A percentile compares a stretch with the other conserved stretches of the same genome.
Conservation (phyloP, 2,113 vertebrate species). For the Tricholaema leucomelas region DNA sequence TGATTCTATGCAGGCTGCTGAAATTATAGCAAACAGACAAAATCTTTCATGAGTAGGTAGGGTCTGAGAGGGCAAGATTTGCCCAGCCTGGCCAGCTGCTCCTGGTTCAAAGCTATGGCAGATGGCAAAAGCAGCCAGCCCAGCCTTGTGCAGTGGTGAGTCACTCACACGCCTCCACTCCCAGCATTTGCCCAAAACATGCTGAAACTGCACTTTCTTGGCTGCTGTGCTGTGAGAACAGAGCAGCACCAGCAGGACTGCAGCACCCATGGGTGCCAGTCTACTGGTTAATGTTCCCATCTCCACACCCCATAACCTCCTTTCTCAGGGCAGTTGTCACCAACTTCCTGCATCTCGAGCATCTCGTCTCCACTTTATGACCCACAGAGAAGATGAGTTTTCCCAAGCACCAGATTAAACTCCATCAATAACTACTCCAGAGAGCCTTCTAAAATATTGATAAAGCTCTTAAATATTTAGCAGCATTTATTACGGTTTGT, state of each 20-base stretch:
- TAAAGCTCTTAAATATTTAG: conserved; percentile 60
- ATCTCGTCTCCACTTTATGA: background rate
- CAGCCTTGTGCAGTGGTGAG: rapidly evolving
- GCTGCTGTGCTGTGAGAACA: background rate
- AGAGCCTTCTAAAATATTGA: conserved; percentile 57
- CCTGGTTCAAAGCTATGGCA: background rate
- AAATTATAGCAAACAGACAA: background rate
- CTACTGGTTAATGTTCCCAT: background rate
- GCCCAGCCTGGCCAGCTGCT: background rate
- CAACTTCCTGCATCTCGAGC: background rate
- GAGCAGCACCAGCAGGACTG: background rate
- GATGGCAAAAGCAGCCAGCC: rapidly evolving
- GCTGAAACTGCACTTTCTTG: background rate
- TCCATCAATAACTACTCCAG: conserved; percentile 30
- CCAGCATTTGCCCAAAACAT: background rate
- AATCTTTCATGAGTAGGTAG: background rate
- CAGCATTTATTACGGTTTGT: background rate
- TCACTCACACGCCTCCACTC: rapidly evolving
- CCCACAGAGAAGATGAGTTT: background rate
- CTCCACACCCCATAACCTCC: background rate
- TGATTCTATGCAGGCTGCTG: background rate
- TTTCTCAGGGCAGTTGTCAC: background rate
- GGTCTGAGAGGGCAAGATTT: background rate
- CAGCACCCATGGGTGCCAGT: background rate
- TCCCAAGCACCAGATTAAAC: background rate